phyloP scores from a whole-genome alignment of 2,888 invertebrate species.

The Leptarthrus brevirostris region DNA sequence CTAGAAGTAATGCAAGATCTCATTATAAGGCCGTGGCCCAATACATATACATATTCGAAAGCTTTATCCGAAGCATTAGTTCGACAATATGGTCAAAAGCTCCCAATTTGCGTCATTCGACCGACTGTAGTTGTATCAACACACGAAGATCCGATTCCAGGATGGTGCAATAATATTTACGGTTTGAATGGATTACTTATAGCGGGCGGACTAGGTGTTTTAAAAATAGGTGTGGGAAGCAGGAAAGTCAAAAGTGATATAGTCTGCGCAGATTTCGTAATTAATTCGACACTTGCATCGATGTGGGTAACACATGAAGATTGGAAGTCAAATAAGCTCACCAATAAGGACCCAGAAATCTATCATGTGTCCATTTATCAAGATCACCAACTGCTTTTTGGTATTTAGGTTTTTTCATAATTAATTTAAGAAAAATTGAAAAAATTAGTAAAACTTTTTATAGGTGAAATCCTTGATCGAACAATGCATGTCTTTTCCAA shows the following conservation, averaged over 20 bases:
- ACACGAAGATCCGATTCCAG: conserved; percentile 58
- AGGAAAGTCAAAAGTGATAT: conserved; percentile 54
- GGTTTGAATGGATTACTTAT: conserved; percentile 57
- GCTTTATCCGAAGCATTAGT: conserved; percentile 58
- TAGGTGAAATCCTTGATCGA: conserved; percentile 49
- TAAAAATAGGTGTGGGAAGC: conserved; percentile 54
- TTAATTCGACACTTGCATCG: conserved; percentile 58
- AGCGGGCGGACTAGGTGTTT: conserved; percentile 56
- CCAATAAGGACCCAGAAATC: conserved; percentile 53
- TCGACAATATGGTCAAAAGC: conserved; percentile 53
- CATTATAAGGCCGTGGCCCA: conserved; percentile 58
- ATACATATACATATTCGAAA: conserved; percentile 59
- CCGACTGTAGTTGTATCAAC: conserved; percentile 59
- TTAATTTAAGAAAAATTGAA: neutral
- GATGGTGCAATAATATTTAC: conserved; percentile 57
- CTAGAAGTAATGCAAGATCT: conserved; percentile 55
- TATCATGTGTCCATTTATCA: conserved; percentile 55
- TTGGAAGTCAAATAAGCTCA: too few species aligned
- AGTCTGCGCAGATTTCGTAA: conserved; percentile 59
- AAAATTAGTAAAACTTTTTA: too few species aligned
- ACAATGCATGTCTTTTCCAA: conserved; percentile 18
- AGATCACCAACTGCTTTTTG: too few species aligned
- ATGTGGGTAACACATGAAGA: too few species aligned
- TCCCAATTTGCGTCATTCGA: conserved; percentile 57
- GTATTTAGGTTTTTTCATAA: conserved; percentile 35